These are phyloP conservation scores for Beroe ovata DNA, from an alignment of 37 sponge, comb jelly and placozoan genomes.

Conservation along the genomic window DNA sequence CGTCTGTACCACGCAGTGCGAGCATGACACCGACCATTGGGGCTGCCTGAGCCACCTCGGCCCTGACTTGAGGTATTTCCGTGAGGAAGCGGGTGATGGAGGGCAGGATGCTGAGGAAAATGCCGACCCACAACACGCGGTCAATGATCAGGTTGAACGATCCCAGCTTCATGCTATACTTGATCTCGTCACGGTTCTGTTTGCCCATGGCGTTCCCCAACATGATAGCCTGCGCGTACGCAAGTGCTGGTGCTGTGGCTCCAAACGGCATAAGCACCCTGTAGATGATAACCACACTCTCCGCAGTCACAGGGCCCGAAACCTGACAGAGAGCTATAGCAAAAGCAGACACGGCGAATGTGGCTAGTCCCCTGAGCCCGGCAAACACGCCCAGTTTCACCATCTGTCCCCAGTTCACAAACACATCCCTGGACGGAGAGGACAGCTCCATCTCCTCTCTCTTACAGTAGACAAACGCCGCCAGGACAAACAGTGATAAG, in stretches of 20 bases:
- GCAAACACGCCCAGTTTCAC: slow-evolving; percentile 1
- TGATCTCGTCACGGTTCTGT: not conserved
- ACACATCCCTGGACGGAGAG: not conserved
- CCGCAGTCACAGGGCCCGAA: not conserved
- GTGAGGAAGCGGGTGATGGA: not conserved
- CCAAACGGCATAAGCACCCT: not conserved
- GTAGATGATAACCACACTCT: slow-evolving; percentile 21
- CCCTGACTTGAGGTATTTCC: not conserved
- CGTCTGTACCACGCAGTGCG: not conserved
- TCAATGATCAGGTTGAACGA: not conserved
- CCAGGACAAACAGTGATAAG: not conserved
- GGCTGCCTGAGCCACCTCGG: not conserved
- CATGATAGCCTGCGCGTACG: not conserved
- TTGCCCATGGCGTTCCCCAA: not conserved
- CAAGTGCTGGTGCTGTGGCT: not conserved
- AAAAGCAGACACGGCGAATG: not conserved
- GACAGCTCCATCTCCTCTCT: not conserved
- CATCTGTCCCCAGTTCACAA: slow-evolving; percentile 1
- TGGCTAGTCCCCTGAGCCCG: not conserved
- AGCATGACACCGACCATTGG: not conserved
- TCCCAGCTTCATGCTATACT: not conserved
- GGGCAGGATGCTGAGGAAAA: not conserved
- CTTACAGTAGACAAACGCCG: not conserved
- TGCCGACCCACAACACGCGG: not conserved
- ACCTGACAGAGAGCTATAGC: not conserved